phyloP scores from a whole-genome alignment of 2,113 vertebrate genomes.

The Crotalus horridus region DNA sequence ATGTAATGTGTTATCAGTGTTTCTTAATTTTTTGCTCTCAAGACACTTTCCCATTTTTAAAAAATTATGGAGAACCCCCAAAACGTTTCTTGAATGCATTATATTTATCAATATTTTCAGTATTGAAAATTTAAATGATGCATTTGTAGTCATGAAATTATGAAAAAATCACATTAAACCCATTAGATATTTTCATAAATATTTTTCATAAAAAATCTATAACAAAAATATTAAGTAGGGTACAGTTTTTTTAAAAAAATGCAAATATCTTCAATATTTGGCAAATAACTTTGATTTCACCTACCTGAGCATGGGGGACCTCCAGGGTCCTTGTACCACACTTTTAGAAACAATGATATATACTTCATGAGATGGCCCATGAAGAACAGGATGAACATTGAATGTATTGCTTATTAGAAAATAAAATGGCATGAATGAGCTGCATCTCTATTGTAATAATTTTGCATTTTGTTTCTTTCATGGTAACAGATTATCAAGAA shows the following conservation, averaged over 20 bases:
- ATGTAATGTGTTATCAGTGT: neutral
- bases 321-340: neutral
- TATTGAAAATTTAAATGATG: no score
- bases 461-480: neutral
- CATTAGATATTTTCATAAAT: no score
- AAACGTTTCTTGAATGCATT: no score
- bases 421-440: neutral
- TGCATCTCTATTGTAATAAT: neutral
- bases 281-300: neutral
- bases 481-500: neutral
- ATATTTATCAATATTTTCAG: no score
- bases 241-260: neutral
- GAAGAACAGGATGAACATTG: neutral
- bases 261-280: neutral
- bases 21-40: neutral
- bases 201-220: no score
- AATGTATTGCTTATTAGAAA: neutral
- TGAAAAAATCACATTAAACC: no score
- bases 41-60: neutral
- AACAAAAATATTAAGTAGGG: neutral
- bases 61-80: no score
- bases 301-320: neutral
- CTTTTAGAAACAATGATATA: neutral
- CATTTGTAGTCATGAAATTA: no score
- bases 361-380: neutral